Base-by-base conservation (phyloP, 2,113 vertebrate species). In the Elaphurus davidianus region DNA sequence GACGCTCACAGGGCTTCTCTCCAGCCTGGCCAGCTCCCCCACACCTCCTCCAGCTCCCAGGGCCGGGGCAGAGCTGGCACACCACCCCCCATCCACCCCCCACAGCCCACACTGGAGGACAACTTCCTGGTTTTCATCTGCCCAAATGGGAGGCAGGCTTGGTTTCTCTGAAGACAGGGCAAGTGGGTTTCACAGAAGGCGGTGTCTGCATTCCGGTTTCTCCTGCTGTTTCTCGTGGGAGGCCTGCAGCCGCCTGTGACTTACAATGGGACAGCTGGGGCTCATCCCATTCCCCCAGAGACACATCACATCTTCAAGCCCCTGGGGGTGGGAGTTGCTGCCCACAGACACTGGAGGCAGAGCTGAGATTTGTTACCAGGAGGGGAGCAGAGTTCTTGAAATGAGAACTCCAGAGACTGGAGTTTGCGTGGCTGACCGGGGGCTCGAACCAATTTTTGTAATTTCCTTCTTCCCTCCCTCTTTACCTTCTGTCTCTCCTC, bases 41-140 rank as follows among this genome's bases (percentile, higher is more conserved):
- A 1, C 82, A 16, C 79, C 33, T 23, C 33, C 81, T 67, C 43
- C 33, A 28, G 47, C 67, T 30, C 54, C 33, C 1, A 12, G 40
- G 2, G 11, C 21, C 0, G 0, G 2, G 19, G 4, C 9, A 14
- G 12, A 28, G 13, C 30, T 3, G 40, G 59, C 71, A 23, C 67
- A 36, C 17, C 0, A 2, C 16, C 45, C 28, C 45, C 50, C 3
- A 6, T 10, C 55, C 55, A 5, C 7, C 8, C 33, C 33, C 27
- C 76, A 8, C 0, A 1, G 4, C 43, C 43, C 1, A 12, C 13
- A 28, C 54, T 28, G 54, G 3, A 57, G 6, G 7, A 17, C n/a
- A 33, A 21, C 43, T 59, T 54, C 40, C 64, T 86, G 87, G 55
- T 7, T 85, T 78, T n/a, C 67, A 21, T 36, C 67, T 54, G 45